Evolutionary conservation across 2,113 vertebrate genomes (phyloP).

Genomic region (Arenaria interpres): DNA sequence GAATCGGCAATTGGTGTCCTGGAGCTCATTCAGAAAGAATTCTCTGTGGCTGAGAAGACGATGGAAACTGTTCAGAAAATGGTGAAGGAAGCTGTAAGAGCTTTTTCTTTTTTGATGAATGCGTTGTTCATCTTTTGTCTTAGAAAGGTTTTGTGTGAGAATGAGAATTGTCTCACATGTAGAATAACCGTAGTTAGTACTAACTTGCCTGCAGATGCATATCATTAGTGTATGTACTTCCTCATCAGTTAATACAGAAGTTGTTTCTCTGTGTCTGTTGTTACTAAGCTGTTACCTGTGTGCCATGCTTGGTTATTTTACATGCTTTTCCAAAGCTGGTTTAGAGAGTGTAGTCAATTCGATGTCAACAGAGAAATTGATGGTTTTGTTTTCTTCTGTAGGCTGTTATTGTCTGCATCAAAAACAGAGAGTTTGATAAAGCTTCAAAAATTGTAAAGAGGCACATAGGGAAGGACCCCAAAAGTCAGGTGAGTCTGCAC

Average conservation of each 20-base stretch:
- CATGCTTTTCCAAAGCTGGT: not conserved
- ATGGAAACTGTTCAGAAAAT: constrained; percentile 79
- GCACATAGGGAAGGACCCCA: constrained; percentile 75
- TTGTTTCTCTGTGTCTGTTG: not conserved
- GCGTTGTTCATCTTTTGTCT: rapidly evolving
- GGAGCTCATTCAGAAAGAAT: constrained; percentile 72
- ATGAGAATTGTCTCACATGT: rapidly evolving
- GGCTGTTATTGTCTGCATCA: constrained; percentile 85
- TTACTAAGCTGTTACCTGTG: not conserved
- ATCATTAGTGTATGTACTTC: rapidly evolving
- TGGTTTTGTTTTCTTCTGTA: constrained; percentile 49
- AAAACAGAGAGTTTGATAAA: constrained; percentile 81
- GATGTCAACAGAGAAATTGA: not conserved
- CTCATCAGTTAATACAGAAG: not conserved
- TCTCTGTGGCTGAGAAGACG: constrained; percentile 64
- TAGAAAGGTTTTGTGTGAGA: rapidly evolving
- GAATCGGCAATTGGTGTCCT: constrained; percentile 84
- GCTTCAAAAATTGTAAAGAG: constrained; percentile 80
- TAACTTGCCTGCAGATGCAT: rapidly evolving
- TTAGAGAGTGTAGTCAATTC: too few relatives aligned
- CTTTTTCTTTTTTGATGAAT: not conserved
- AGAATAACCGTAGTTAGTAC: rapidly evolving
- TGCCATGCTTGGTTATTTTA: rapidly evolving
- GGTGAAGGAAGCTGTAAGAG: constrained; percentile 82
- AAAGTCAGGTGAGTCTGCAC: constrained; percentile 77